Evolutionary conservation across 2,797 vertebrate genomes (phyloP).

Genomic region (Arctocebus calabarensis): DNA sequence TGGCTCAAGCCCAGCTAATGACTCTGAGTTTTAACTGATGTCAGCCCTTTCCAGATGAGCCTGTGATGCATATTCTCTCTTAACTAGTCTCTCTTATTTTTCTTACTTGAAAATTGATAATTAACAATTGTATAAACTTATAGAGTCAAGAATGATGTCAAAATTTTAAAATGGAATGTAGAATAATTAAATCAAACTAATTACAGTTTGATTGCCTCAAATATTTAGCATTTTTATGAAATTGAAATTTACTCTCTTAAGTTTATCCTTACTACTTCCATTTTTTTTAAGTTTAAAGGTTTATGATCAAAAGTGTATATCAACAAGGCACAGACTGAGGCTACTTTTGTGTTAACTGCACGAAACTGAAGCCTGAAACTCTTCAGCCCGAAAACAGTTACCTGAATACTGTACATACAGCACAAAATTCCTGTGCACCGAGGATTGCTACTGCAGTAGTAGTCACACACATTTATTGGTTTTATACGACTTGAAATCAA

Average conservation of each 20-base stretch:
- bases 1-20: not conserved
- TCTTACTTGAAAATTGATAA: not conserved
- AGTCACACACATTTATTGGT: conserved; percentile 87
- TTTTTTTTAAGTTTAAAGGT: conserved; percentile 87
- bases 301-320: conserved; percentile 97
- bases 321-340: conserved; percentile 91
- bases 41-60: not conserved
- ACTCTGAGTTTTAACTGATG: not conserved
- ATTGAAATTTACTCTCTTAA: not conserved
- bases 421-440: conserved; percentile 86
- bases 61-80: not conserved
- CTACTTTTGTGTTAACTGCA: conserved; percentile 88
- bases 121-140: not conserved
- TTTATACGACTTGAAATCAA: conserved; percentile 88
- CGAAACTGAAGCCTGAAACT: conserved; percentile 88
- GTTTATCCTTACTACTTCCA: not conserved
- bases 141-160: not conserved
- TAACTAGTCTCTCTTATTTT: not conserved
- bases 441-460: conserved; percentile 86
- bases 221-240: not conserved
- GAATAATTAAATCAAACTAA: not conserved
- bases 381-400: conserved; percentile 86
- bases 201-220: not conserved
- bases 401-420: conserved; percentile 83
- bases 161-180: not conserved